Evolutionary conservation across 2,797 vertebrate species (phyloP).

Genomic region (Eremophila alpestris): DNA sequence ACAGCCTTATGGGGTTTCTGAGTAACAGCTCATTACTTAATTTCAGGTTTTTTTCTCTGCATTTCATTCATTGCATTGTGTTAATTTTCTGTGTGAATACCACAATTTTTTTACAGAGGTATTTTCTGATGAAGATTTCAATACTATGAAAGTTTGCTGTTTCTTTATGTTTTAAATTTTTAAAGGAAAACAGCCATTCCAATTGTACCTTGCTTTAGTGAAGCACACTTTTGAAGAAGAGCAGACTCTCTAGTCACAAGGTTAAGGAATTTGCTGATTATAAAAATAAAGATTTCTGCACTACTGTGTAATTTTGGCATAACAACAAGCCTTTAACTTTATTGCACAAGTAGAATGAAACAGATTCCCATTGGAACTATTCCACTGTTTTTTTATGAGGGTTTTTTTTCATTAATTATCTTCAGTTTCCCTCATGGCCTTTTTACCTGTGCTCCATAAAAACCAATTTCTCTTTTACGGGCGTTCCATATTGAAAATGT

Average conservation of each 20-base stretch:
- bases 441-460: neutral
- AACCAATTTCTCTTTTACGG: neutral
- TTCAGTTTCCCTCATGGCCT: neutral
- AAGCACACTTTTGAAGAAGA: neutral
- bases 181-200: neutral
- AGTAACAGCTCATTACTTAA: conserved; percentile 28
- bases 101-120: neutral
- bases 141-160: neutral
- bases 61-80: neutral
- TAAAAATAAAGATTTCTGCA: neutral
- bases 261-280: neutral
- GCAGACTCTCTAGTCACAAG: neutral
- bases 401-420: neutral
- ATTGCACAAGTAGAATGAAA: neutral
- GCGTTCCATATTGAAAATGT: neutral
- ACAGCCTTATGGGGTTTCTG: neutral
- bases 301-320: neutral
- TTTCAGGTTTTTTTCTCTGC: neutral
- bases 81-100: conserved; percentile 25
- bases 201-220: neutral
- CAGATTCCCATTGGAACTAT: neutral
- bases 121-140: neutral
- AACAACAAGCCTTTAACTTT: neutral
- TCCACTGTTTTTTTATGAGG: neutral
- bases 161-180: neutral